A percentile compares a stretch with the other conserved stretches of the same genome.
These are phyloP conservation scores for Bradysia coprophila DNA, from an alignment of 1,140 invertebrate species.

Conservation along the genomic window DNA sequence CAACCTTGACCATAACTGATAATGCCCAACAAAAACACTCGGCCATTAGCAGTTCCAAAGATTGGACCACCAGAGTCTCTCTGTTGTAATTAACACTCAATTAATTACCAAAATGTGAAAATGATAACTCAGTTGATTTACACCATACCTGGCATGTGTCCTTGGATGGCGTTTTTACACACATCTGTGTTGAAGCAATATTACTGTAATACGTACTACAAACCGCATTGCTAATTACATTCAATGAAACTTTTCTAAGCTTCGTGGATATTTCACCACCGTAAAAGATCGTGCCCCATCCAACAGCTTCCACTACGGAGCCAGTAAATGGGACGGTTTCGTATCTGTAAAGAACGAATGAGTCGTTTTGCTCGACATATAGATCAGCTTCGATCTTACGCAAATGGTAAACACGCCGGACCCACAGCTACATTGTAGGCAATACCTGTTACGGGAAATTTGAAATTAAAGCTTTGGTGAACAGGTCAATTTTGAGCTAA, in stretches of 20 bases:
- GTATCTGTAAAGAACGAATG: background rate
- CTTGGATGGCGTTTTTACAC: slow-evolving; percentile 13
- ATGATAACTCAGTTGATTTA: background rate
- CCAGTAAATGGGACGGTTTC: slow-evolving; percentile 6
- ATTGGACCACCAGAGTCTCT: slow-evolving; percentile 21
- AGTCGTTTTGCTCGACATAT: background rate
- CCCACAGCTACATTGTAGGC: slow-evolving; percentile 15
- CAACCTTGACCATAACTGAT: slow-evolving; percentile 44
- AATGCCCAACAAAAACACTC: slow-evolving; percentile 31
- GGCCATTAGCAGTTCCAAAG: slow-evolving; percentile 7
- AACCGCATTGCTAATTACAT: slow-evolving; percentile 6
- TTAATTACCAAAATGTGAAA: background rate
- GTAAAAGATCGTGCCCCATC: slow-evolving; percentile 21
- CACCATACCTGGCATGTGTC: slow-evolving; percentile 12
- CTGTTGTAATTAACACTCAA: slow-evolving; percentile 5
- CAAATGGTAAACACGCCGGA: slow-evolving; percentile 15
- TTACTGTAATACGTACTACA: slow-evolving; percentile 1
- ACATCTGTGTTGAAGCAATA: background rate
- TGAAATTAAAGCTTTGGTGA: background rate
- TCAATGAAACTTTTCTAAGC: slow-evolving; percentile 14
- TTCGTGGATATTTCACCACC: slow-evolving; percentile 15
- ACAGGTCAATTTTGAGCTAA: slow-evolving; percentile 7
- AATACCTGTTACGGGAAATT: slow-evolving; percentile 11
- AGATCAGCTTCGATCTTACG: background rate
- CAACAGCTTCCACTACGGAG: slow-evolving; percentile 13